Evolutionary conservation across 1,140 invertebrate species (phyloP).

Genomic region (Macrostomum lignano): DNA sequence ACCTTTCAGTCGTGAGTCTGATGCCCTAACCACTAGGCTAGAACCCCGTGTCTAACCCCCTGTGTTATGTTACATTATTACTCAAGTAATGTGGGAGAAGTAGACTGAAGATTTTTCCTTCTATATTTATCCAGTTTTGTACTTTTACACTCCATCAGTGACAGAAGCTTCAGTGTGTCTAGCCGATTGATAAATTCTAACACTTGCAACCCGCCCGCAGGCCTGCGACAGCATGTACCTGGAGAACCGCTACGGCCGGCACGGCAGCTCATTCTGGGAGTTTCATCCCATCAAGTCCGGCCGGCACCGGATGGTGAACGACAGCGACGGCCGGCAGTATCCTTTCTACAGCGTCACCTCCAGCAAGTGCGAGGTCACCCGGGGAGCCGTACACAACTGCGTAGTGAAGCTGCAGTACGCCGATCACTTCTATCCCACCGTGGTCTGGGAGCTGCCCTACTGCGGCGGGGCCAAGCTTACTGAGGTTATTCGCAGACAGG

Average conservation of each 20-base stretch:
- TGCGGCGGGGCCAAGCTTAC: constrained; percentile 1
- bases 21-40: too few relatives aligned
- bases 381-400: not conserved
- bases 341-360: constrained; percentile 4
- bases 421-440: constrained; percentile 6
- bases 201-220: too few relatives aligned
- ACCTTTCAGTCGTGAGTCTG: too few relatives aligned
- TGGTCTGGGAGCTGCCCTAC: constrained; percentile 6
- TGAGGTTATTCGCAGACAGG: constrained; percentile 6
- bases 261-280: constrained; percentile 6
- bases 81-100: too few relatives aligned
- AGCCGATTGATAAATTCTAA: too few relatives aligned
- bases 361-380: constrained; percentile 3
- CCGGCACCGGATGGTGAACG: constrained; percentile 5
- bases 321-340: constrained; percentile 6
- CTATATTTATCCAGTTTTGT: too few relatives aligned
- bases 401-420: constrained; percentile 3
- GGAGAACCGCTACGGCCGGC: constrained; percentile 4
- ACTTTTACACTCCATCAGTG: too few relatives aligned
- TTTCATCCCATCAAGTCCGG: constrained; percentile 3
- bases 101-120: too few relatives aligned
- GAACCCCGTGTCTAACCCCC: too few relatives aligned
- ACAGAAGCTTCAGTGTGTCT: too few relatives aligned
- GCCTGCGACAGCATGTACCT: constrained; percentile 6
- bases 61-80: too few relatives aligned